A percentile compares a stretch with the other conserved stretches of the same genome.
Conservation (phyloP, 2,888 invertebrate species). For the Euclidia mi region DNA sequence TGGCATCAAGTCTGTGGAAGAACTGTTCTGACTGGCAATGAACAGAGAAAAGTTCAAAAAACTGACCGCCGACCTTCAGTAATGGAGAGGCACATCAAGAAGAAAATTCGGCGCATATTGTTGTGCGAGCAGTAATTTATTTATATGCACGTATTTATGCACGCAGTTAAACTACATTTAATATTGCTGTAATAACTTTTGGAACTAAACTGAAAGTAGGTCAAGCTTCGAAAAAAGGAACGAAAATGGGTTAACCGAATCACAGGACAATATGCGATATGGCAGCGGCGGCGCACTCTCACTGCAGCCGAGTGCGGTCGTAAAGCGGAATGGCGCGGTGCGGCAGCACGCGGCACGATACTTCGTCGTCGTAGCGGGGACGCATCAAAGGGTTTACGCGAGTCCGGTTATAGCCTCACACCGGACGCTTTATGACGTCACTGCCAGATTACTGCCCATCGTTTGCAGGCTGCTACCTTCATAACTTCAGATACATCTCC, state of each 20-base stretch:
- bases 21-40: too few relatives aligned
- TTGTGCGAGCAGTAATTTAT: not conserved
- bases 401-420: constrained; percentile 41
- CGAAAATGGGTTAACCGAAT: constrained; percentile 47
- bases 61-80: too few relatives aligned
- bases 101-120: not conserved
- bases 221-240: constrained; percentile 38
- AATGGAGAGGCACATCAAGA: too few relatives aligned
- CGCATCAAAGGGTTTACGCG: constrained; percentile 49
- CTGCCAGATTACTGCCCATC: constrained; percentile 18
- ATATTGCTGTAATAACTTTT: constrained; percentile 3
- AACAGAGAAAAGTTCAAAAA: too few relatives aligned
- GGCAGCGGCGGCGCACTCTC: constrained; percentile 33
- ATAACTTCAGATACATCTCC: constrained; percentile 24
- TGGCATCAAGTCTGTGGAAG: too few relatives aligned
- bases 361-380: constrained; percentile 21
- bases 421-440: constrained; percentile 43
- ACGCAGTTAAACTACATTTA: not conserved
- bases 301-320: constrained; percentile 47
- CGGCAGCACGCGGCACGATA: constrained; percentile 20
- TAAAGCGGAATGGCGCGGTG: constrained; percentile 47
- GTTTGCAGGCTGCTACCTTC: constrained; percentile 30
- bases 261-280: constrained; percentile 48
- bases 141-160: not conserved
- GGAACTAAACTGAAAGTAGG: constrained; percentile 27